Conservation (phyloP, 1,140 invertebrate species). For the Drosophila pandora region DNA sequence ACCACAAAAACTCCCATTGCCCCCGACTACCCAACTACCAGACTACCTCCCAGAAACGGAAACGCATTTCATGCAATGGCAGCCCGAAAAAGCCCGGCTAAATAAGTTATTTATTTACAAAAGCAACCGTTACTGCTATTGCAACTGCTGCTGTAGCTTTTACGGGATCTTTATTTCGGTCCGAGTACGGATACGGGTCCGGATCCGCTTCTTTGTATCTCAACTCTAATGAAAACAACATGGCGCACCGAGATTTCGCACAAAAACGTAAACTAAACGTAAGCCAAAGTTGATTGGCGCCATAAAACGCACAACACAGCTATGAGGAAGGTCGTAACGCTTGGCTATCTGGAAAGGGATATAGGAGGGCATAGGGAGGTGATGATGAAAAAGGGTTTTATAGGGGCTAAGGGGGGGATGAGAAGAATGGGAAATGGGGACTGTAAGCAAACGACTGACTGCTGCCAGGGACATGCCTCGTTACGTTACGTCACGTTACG, state of each 20-base stretch:
- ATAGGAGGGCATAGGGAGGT: background rate
- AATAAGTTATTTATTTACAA: constrained; percentile 78
- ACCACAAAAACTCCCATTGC: constrained; percentile 6
- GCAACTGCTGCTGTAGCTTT: constrained; percentile 22
- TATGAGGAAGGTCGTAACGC: constrained; percentile 37
- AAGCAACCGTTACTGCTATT: constrained; percentile 56
- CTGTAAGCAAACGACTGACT: constrained; percentile 50
- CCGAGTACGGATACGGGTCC: constrained; percentile 4
- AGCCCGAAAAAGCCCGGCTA: constrained; percentile 44
- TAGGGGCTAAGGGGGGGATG: background rate
- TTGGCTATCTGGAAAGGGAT: background rate
- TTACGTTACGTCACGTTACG: constrained; percentile 79
- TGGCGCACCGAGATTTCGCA: constrained; percentile 62
- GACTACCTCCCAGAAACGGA: constrained; percentile 16
- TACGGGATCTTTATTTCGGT: constrained; percentile 24
- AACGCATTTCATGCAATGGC: constrained; percentile 53
- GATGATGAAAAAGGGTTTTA: constrained; percentile 6
- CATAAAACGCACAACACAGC: constrained; percentile 52
- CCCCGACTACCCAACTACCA: background rate
- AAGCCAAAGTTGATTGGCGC: constrained; percentile 81
- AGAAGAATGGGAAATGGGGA: constrained; percentile 1
- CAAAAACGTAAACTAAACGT: constrained; percentile 76
- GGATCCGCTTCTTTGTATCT: constrained; percentile 27
- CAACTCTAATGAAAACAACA: constrained; percentile 75
- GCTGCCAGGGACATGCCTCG: constrained; percentile 57